Evolutionary conservation across 2,888 invertebrate genomes (phyloP), one percentile per base, ranked within the genome.

Genomic region (Calliopum simillimum): DNA sequence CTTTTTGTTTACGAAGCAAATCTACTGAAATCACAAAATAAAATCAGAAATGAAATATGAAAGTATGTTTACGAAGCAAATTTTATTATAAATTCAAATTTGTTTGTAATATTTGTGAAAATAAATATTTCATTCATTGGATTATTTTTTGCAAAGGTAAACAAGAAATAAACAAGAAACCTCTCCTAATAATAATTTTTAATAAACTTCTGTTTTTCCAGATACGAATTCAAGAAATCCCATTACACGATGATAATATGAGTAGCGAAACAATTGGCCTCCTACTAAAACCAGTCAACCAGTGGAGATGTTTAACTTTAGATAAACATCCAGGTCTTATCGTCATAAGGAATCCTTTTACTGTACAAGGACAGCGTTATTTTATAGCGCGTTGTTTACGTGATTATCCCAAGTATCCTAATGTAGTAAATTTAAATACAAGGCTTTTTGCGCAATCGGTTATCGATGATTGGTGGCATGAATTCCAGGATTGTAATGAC

Each of bases 271-370:
- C 72, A 23, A 33, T 33, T 33, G 83, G 85, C 0, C 64, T 84
- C 12, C 16, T 46, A 16, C 8, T 33, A 12, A 71, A 74, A 73
- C 82, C 88, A 12, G 71, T 84, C 0, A 76, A 84, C 33, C 82
- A 88, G 47, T 95, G 95, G 95, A 86, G 89, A 78, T 84, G 90
- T 49, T 93, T 88, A 80, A 87, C 88, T 74, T 86, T 94, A 25
- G 77, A 79, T n/a, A 82, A 88, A 47, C 89, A 90, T 74, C 90
- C 92, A 71, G 94, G 96, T n/a, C 88, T 97, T 63, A 85, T 94
- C 76, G 89, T 94, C 65, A 92, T 98, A 71, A 88, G 88, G 78
- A 96, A 97, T 86, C 96, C 97, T 16, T 98, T 97, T 82, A 93
- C 92, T 41, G 75, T 86, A 8, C 80, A 87, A 25, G 95, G 94